phyloP scores from a whole-genome alignment of 2,797 vertebrate genomes.

The Fratercula arctica region DNA sequence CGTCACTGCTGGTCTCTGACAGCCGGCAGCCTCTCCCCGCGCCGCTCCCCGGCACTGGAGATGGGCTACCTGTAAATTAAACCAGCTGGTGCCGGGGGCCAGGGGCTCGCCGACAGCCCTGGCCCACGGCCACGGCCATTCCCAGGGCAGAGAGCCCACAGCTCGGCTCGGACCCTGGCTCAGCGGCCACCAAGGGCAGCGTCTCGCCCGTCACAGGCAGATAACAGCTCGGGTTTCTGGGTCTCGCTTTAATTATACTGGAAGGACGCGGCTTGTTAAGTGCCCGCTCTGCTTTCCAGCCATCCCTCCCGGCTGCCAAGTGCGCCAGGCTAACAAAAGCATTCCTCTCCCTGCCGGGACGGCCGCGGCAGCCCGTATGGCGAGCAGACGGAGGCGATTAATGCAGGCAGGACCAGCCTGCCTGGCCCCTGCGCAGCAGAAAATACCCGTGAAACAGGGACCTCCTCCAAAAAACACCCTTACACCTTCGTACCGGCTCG shows the following conservation, averaged over 20 bases:
- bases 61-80: constrained; percentile 18
- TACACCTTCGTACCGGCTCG: neutral
- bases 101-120: neutral
- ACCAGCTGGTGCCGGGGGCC: neutral
- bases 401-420: neutral
- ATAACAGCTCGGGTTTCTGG: constrained; percentile 48
- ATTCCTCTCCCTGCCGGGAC: neutral
- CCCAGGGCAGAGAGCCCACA: neutral
- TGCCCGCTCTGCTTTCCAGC: constrained; percentile 51
- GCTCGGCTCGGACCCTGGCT: neutral
- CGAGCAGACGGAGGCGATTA: constrained; percentile 47
- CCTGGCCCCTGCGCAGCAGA: neutral
- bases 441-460: neutral
- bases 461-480: neutral
- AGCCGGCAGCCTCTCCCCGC: neutral
- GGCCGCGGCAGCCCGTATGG: neutral
- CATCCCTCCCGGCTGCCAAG: constrained; percentile 43
- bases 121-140: neutral
- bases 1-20: neutral
- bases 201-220: neutral
- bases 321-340: constrained; percentile 37
- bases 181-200: neutral
- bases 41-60: neutral
- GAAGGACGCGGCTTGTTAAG: constrained; percentile 52
- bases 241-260: constrained; percentile 54